A percentile compares a stretch with the other conserved stretches of the same genome.
Conservation (phyloP, 2,888 invertebrate species). For the Gerris lacustris region DNA sequence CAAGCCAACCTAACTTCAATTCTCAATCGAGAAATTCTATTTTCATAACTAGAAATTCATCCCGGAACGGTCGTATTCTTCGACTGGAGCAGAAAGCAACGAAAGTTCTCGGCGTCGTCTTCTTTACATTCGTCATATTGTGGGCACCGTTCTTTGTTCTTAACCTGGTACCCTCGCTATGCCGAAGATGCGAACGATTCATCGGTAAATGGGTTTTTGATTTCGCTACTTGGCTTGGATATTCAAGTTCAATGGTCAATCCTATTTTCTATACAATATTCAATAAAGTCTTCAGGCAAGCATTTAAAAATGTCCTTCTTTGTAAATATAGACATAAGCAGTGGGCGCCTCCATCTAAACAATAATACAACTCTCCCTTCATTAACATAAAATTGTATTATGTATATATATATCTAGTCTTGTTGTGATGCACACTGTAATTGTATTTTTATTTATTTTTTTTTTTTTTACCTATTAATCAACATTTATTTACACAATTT, state of each 20-base stretch:
- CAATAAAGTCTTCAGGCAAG: slow-evolving; percentile 83
- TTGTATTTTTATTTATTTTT: too few species aligned
- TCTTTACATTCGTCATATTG: slow-evolving; percentile 83
- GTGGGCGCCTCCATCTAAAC: slow-evolving; percentile 24
- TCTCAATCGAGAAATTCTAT: slow-evolving; percentile 70
- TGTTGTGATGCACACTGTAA: too few species aligned
- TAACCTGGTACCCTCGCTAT: slow-evolving; percentile 73
- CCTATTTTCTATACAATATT: slow-evolving; percentile 93
- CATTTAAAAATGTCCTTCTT: slow-evolving; percentile 72
- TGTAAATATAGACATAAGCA: slow-evolving; percentile 49
- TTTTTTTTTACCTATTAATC: too few species aligned
- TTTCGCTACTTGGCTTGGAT: slow-evolving; percentile 83
- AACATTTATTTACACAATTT: too few species aligned
- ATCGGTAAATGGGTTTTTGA: slow-evolving; percentile 70
- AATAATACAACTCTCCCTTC: slow-evolving; percentile 11
- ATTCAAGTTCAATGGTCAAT: slow-evolving; percentile 88
- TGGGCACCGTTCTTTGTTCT: slow-evolving; percentile 94
- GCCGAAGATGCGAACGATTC: slow-evolving; percentile 62
- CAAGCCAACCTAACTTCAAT: slow-evolving; percentile 43
- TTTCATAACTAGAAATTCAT: slow-evolving; percentile 47
- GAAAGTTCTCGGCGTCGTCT: slow-evolving; percentile 86
- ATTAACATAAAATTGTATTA: too few species aligned
- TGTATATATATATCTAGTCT: too few species aligned
- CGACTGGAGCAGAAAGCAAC: slow-evolving; percentile 91
- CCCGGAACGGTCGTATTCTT: slow-evolving; percentile 70